Evolutionary conservation across 2,113 vertebrate species (phyloP).

Genomic region (Prionailurus bengalensis): DNA sequence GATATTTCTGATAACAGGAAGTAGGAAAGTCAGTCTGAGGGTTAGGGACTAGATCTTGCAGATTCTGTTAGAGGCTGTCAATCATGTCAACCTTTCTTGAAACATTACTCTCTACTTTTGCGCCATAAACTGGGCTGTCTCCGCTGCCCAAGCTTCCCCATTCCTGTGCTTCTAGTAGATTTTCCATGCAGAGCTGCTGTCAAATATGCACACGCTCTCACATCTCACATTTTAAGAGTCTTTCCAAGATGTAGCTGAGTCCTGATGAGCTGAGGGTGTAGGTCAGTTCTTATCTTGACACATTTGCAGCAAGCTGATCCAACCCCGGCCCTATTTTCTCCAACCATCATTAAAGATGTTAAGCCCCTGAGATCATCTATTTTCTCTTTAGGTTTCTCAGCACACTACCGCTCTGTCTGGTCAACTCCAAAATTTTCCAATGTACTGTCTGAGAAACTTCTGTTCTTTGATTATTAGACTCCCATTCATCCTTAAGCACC

Average conservation of each 20-base stretch:
- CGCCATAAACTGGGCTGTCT: neutral
- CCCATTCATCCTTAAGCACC: neutral
- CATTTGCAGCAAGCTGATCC: neutral
- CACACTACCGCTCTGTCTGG: neutral
- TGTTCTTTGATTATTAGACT: neutral
- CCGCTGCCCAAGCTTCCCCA: too few species aligned
- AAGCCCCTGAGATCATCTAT: neutral
- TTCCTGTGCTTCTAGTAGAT: neutral
- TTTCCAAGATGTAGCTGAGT: neutral
- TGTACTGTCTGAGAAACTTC: neutral
- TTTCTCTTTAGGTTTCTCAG: constrained; percentile 6
- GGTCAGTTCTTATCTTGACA: neutral
- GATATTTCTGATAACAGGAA: neutral
- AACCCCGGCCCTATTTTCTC: neutral
- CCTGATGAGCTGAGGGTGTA: neutral
- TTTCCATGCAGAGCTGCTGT: neutral
- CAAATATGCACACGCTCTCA: neutral
- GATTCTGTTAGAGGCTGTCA: neutral
- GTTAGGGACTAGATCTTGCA: neutral
- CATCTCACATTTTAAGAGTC: neutral
- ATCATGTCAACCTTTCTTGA: neutral
- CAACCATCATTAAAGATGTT: neutral
- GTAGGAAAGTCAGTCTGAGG: neutral
- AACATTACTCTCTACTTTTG: neutral
- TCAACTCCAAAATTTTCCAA: neutral